Base-by-base conservation (phyloP, 2,113 vertebrate genomes). In the Thunnus thynnus region DNA sequence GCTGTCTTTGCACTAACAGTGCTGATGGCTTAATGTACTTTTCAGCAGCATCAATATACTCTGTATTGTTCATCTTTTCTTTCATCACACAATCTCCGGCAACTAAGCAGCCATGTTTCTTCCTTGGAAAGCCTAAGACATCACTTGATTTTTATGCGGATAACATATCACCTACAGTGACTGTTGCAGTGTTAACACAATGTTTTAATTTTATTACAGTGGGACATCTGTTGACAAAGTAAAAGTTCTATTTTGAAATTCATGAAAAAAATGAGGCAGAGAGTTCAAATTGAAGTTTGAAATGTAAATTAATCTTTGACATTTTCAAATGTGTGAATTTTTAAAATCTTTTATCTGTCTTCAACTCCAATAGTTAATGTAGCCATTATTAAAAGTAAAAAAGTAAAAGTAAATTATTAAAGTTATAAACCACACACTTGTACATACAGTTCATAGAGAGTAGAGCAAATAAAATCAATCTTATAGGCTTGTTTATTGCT, bases 1-100 rank as follows among this genome's bases (percentile, higher is more conserved):
- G 46, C 2, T 56, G n/a, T 66, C 22, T 44, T 36, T 58, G 68
- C 57, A n/a, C 18, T 52, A 13, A 46, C 32, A 14, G 14, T 12
- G 52, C 57, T 77, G 50, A 67, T 68, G 62, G 62, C 46, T 48
- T 60, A 57, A 65, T 82, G 68, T 36, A 74, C 22, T 51, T 56
- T 62, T 51, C 62, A 46, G 20, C 41, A 62, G 32, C 48, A 62
- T 50, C 67, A 44, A 16, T 72, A 61, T 50, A 5, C 12, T 57
- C 13, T 46, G 20, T 54, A 13, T 57, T 51, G 55, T 68, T 44
- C 27, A 18, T 67, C 27, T 12, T 54, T 13, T 60, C 50, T 80
- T 32, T 63, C 22, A 32, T 10, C 13, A 22, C 22, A 50, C 8
- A 55, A 30, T 79, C 50, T 56, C 10, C 56, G 51, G 41, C 47